A percentile compares a stretch with the other conserved stretches of the same genome.
Conservation (phyloP, 2,888 invertebrate genomes). For the Yponomeuta malinellus region DNA sequence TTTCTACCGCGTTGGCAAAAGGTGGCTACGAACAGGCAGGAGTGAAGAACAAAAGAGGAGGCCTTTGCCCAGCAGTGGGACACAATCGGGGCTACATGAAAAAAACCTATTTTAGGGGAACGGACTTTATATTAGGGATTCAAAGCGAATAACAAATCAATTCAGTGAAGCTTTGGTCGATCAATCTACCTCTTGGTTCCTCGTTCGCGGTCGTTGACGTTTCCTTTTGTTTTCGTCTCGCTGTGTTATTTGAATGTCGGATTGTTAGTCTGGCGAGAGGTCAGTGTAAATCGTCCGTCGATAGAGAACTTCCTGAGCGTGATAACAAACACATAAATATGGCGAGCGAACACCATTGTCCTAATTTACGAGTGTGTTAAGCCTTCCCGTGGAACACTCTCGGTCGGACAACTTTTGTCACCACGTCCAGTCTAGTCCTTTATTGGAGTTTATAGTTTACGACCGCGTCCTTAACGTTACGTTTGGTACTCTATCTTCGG, state of each 20-base stretch:
- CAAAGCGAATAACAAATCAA: not conserved
- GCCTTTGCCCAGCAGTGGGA: too few species aligned
- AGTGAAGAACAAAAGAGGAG: too few species aligned
- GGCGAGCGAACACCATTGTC: conserved; percentile 55
- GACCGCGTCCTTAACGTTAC: not conserved
- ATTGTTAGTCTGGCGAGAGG: conserved; percentile 44
- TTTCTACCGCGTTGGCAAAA: too few species aligned
- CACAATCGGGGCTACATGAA: too few species aligned
- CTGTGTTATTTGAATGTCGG: not conserved
- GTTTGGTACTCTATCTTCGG: not conserved
- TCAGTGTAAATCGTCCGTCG: conserved; percentile 57
- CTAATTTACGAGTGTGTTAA: conserved; percentile 53
- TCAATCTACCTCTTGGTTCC: not conserved
- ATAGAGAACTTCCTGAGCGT: conserved; percentile 52
- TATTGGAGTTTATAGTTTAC: not conserved
- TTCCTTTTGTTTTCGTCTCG: not conserved
- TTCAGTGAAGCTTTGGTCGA: not conserved
- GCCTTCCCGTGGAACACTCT: conserved; percentile 35
- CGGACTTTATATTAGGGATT: not conserved
- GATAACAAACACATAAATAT: conserved; percentile 70
- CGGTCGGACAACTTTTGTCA: conserved; percentile 38
- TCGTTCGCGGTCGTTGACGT: not conserved
- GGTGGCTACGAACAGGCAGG: too few species aligned
- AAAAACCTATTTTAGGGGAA: not conserved
- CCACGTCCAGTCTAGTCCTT: conserved; percentile 3